Evolutionary conservation across 1,140 invertebrate species (phyloP), one percentile per base, ranked within the genome.

Genomic region (Papilio machaon): DNA sequence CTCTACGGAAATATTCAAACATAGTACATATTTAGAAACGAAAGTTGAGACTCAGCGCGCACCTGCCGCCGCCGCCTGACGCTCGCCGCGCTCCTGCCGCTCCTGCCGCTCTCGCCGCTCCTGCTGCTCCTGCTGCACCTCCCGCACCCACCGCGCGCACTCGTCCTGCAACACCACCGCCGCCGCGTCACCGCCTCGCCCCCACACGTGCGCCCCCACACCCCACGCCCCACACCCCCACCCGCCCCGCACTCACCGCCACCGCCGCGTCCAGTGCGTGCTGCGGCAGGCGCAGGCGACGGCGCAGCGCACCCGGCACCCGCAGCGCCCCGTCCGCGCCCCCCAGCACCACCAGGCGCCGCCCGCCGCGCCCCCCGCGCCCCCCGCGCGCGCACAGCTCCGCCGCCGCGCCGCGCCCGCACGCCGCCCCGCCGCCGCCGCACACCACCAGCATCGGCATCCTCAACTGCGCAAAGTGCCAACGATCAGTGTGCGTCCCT

Each of bases 171-270:
- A 30, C 23, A 30, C 23, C 23, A 30, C 23, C 23, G 23, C 23
- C 23, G 23, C 23, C 23, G 23, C 23, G 23, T 30, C 23, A 30
- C 2, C 23, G 23, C 23, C 23, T 30, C 23, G 23, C 23, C 23
- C 23, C 23, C 23, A 30, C 38, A 99, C 98, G 73, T 98, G 95
- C 30, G 97, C 98, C 86, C 97, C 96, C 0, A 98, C 97, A 85
- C 96, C 96, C 96, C 95, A 83, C 96, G 96, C 80, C 8, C 90
- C 89, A 2, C 23, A 30, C 5, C n/a, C 97, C 96, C 96, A 96
- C 95, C 84, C 96, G 96, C 80, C 8, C 90, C 89, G 23, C 23
- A 30, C 5, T 89, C 86, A 19, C 89, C 83, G 43, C 86, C 87
- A 30, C 23, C n/a, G 86, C 85, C 23, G 23, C 23, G 23, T 30